These are phyloP conservation scores for Leptopilina drosophilae DNA, from an alignment of 2,888 invertebrate species.

Conservation along the genomic window DNA sequence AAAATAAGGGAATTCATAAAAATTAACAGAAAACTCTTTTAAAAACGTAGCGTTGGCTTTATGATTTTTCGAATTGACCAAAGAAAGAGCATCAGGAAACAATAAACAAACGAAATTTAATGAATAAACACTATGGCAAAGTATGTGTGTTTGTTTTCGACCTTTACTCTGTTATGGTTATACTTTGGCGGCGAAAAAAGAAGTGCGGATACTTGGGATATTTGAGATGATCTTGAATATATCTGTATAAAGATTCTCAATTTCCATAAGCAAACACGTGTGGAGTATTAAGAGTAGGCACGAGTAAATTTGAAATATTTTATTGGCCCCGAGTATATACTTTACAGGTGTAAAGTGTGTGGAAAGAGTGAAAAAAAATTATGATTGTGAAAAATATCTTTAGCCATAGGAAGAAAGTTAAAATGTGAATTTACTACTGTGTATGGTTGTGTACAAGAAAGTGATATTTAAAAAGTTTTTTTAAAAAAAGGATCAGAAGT, in stretches of 20 bases:
- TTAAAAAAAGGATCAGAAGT: background rate
- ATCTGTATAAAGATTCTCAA: background rate
- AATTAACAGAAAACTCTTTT: too few relatives aligned
- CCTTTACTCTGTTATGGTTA: background rate
- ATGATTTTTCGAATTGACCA: too few relatives aligned
- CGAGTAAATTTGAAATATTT: constrained; percentile 9
- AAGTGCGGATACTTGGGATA: background rate
- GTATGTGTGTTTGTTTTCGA: constrained; percentile 50
- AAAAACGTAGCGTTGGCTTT: too few relatives aligned
- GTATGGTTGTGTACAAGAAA: background rate
- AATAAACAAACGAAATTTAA: constrained; percentile 50
- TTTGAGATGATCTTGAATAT: background rate
- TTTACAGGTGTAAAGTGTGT: too few relatives aligned
- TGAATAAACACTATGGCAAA: constrained; percentile 59
- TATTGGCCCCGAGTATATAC: background rate
- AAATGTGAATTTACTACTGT: constrained; percentile 5
- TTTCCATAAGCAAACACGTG: background rate
- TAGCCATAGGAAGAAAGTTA: too few relatives aligned
- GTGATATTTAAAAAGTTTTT: background rate
- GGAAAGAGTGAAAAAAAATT: background rate
- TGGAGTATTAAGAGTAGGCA: background rate
- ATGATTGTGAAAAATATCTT: background rate
- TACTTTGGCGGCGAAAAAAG: constrained; percentile 9
- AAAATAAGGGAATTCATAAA: too few relatives aligned
- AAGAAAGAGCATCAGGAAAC: too few relatives aligned